Percentiles rank a stretch among this genome's conserved stretches.
These are phyloP conservation scores for Fistularia tabacaria DNA, from an alignment of 2,797 vertebrate species.

Conservation along the genomic window DNA sequence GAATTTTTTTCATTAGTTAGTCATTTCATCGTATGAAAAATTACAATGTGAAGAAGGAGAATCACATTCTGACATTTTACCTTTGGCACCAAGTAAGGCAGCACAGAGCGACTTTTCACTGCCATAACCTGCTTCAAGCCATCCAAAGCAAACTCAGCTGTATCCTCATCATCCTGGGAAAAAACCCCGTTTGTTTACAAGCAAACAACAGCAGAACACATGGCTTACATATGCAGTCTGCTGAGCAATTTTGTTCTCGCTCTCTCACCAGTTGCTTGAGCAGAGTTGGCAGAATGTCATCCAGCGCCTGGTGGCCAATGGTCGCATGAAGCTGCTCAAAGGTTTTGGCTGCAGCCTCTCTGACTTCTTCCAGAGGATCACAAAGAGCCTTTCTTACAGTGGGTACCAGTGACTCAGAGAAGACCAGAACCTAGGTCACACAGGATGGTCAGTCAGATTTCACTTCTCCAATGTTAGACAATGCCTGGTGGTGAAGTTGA, in stretches of 20 bases:
- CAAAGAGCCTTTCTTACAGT: constrained; percentile 96
- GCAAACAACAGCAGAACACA: not conserved
- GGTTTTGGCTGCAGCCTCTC: constrained; percentile 96
- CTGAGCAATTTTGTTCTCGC: not conserved
- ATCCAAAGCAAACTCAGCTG: constrained; percentile 91
- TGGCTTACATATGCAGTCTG: no score
- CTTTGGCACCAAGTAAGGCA: constrained; percentile 97
- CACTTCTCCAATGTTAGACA: not conserved
- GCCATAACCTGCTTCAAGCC: constrained; percentile 98
- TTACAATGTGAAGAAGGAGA: not conserved
- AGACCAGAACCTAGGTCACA: constrained; percentile 85
- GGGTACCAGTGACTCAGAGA: constrained; percentile 95
- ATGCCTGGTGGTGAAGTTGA: no score
- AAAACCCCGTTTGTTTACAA: not conserved
- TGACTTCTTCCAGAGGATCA: constrained; percentile 93
- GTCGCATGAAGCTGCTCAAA: constrained; percentile 98
- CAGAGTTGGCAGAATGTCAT: constrained; percentile 92
- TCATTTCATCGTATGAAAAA: not conserved
- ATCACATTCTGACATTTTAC: constrained; percentile 54
- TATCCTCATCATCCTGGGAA: constrained; percentile 83
- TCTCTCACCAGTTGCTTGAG: constrained; percentile 90
- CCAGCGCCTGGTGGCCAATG: constrained; percentile 94
- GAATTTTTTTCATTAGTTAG: constrained; percentile 2
- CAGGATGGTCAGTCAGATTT: not conserved
- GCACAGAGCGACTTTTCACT: constrained; percentile 95